Percentiles rank a stretch among this genome's conserved stretches.
Evolutionary conservation across 1,140 invertebrate species (phyloP).

Genomic region (Drosophila yakuba): DNA sequence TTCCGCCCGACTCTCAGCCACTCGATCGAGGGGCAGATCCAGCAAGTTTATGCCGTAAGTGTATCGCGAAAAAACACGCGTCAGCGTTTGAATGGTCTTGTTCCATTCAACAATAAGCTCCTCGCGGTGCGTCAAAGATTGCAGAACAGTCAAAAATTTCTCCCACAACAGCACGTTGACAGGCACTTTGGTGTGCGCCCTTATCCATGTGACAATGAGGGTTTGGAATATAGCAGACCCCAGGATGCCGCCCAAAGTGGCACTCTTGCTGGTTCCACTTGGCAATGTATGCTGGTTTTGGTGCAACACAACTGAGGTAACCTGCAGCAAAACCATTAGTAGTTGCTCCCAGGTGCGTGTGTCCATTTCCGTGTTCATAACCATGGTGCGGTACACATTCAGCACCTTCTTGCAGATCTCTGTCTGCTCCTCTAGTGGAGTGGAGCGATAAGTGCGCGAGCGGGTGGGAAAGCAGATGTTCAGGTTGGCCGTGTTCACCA

Average conservation of each 20-base stretch:
- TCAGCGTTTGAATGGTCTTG: conserved; percentile 98
- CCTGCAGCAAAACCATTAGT: conserved; percentile 94
- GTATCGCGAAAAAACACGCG: conserved; percentile 95
- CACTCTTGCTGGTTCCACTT: conserved; percentile 85
- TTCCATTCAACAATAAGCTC: conserved; percentile 98
- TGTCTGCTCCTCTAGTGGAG: conserved; percentile 94
- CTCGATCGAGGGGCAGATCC: conserved; percentile 93
- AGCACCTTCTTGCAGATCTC: conserved; percentile 98
- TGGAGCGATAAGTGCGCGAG: conserved; percentile 83
- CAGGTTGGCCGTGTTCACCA: conserved; percentile 88
- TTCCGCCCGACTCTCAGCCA: conserved; percentile 91
- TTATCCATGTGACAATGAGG: conserved; percentile 98
- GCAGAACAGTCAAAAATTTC: conserved; percentile 94
- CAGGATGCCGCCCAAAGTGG: conserved; percentile 86
- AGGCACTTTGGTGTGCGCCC: conserved; percentile 97
- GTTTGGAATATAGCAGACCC: conserved; percentile 98
- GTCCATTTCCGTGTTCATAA: conserved; percentile 98
- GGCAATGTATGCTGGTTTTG: conserved; percentile 87
- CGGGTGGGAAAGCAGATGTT: conserved; percentile 84
- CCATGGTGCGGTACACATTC: conserved; percentile 98
- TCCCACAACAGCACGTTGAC: conserved; percentile 96
- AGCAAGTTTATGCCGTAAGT: conserved; percentile 96
- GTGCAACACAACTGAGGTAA: conserved; percentile 95
- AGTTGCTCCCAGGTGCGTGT: conserved; percentile 96
- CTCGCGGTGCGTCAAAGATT: conserved; percentile 96